A percentile compares a stretch with the other conserved stretches of the same genome.
Evolutionary conservation across 1,140 invertebrate species (phyloP).

Genomic region (Adelges cooleyi): DNA sequence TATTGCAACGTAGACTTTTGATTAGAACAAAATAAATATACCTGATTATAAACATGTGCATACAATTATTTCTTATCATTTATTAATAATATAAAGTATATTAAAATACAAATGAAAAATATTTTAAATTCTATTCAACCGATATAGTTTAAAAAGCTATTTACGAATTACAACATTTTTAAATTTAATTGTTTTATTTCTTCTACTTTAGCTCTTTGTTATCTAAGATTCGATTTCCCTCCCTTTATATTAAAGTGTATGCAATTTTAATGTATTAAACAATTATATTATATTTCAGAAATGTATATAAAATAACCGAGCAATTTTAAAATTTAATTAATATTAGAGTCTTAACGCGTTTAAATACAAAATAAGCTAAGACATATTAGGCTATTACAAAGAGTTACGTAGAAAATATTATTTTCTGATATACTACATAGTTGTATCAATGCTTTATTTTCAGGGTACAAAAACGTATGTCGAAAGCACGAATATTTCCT

Average conservation of each 20-base stretch:
- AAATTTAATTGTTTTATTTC: too few species aligned
- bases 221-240: too few species aligned
- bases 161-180: too few species aligned
- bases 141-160: too few species aligned
- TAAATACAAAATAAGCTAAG: not conserved
- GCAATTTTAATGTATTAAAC: not conserved
- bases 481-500: not conserved
- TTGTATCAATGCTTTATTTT: conserved; percentile 18
- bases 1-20: not conserved
- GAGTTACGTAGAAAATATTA: too few species aligned
- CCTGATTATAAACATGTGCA: not conserved
- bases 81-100: not conserved
- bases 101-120: not conserved
- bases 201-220: too few species aligned
- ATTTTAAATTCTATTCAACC: too few species aligned
- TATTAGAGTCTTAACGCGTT: not conserved
- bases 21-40: not conserved
- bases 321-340: not conserved
- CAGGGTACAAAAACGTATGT: not conserved
- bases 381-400: too few species aligned
- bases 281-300: not conserved
- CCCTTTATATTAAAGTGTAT: too few species aligned
- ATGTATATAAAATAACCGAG: not conserved
- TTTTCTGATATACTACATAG: not conserved
- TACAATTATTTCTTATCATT: not conserved